These are phyloP conservation scores for Himalopsyche kuldschensis DNA, from an alignment of 2,888 invertebrate species.

Conservation along the genomic window DNA sequence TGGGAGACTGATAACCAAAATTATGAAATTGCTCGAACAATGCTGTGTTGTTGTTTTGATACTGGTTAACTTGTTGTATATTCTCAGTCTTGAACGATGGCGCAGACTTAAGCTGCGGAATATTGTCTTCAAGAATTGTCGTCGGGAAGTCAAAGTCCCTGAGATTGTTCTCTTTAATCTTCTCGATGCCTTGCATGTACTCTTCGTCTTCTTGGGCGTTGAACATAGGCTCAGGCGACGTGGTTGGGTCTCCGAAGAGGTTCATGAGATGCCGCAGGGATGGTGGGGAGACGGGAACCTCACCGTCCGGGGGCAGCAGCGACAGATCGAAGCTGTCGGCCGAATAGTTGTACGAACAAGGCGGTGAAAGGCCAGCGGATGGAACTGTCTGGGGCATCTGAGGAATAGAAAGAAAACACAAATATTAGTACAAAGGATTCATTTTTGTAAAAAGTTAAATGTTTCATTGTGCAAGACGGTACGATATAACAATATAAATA, in stretches of 20 bases:
- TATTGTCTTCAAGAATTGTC: slow-evolving; percentile 47
- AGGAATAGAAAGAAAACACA: slow-evolving; percentile 33
- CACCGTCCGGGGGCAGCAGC: slow-evolving; percentile 67
- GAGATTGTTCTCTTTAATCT: slow-evolving; percentile 41
- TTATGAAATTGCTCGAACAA: slow-evolving; percentile 56
- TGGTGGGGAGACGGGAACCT: slow-evolving; percentile 61
- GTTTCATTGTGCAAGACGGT: too few species aligned
- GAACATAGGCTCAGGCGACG: slow-evolving; percentile 50
- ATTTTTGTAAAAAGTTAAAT: too few species aligned
- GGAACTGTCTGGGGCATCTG: slow-evolving; percentile 87
- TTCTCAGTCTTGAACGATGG: slow-evolving; percentile 47
- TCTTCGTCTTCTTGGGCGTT: slow-evolving; percentile 31
- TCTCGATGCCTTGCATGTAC: slow-evolving; percentile 41
- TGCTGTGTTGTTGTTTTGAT: slow-evolving; percentile 44
- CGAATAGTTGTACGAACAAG: slow-evolving; percentile 63
- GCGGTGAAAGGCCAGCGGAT: slow-evolving; percentile 74
- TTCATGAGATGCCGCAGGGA: slow-evolving; percentile 55
- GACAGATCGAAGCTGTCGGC: slow-evolving; percentile 73
- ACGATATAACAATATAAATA: too few species aligned
- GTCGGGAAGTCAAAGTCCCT: slow-evolving; percentile 56
- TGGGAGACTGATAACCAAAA: slow-evolving; percentile 51
- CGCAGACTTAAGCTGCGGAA: slow-evolving; percentile 44
- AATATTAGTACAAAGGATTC: neutral
- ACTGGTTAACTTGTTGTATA: slow-evolving; percentile 46
- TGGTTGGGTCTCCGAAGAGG: slow-evolving; percentile 54